These are phyloP conservation scores for Sphaerophoria rueppellii DNA, from an alignment of 2,888 invertebrate genomes.

Conservation along the genomic window DNA sequence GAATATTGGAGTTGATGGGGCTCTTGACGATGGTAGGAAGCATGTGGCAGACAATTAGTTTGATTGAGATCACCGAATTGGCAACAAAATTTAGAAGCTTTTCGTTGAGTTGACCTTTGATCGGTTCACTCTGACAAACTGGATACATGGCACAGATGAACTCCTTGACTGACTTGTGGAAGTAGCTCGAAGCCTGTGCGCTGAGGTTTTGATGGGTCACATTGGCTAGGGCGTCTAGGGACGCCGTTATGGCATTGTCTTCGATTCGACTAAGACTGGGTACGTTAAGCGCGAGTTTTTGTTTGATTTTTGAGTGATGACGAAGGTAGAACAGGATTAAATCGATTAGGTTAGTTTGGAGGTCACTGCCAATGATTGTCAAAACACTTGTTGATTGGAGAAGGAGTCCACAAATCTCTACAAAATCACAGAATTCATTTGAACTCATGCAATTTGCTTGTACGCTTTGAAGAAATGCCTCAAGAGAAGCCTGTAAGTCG, in stretches of 20 bases:
- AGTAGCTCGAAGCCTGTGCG: slow-evolving; percentile 20
- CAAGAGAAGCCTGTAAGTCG: slow-evolving; percentile 21
- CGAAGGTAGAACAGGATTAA: slow-evolving; percentile 42
- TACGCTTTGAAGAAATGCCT: slow-evolving; percentile 6
- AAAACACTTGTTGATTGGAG: slow-evolving; percentile 32
- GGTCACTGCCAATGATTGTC: slow-evolving; percentile 11
- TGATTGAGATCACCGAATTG: slow-evolving; percentile 51
- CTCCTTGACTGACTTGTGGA: slow-evolving; percentile 59
- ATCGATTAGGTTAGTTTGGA: slow-evolving; percentile 31
- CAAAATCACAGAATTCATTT: slow-evolving; percentile 33
- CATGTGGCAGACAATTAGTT: slow-evolving; percentile 55
- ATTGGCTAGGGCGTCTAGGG: slow-evolving; percentile 24
- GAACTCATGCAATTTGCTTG: background rate
- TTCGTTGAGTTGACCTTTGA: slow-evolving; percentile 42
- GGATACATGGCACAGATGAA: slow-evolving; percentile 55
- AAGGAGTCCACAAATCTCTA: slow-evolving; percentile 42
- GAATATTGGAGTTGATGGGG: background rate
- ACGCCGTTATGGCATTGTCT: slow-evolving; percentile 22
- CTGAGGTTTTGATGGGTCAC: slow-evolving; percentile 25
- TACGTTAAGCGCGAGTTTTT: slow-evolving; percentile 30
- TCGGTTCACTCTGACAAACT: slow-evolving; percentile 34
- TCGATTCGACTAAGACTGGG: slow-evolving; percentile 12
- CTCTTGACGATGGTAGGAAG: slow-evolving; percentile 43
- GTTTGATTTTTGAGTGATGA: slow-evolving; percentile 47
- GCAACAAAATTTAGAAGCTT: slow-evolving; percentile 45